These are phyloP conservation scores for Pituophis catenifer DNA, from an alignment of 2,113 vertebrate species.

Conservation along the genomic window DNA sequence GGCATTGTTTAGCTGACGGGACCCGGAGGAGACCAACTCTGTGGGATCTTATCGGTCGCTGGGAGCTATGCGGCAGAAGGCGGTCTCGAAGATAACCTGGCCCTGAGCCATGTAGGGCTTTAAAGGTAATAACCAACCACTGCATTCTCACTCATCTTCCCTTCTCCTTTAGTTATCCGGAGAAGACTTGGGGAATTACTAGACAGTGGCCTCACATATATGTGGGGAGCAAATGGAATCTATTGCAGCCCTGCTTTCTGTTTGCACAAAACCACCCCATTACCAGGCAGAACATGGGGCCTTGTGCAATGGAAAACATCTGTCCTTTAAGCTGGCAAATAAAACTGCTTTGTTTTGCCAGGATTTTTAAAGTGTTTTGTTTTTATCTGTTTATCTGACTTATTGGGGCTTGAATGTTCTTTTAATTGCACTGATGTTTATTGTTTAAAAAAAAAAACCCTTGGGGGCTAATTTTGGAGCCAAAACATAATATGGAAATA, in stretches of 20 bases:
- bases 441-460: neutral
- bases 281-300: neutral
- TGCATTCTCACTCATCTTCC: neutral
- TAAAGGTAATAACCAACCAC: too few species aligned
- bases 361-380: neutral
- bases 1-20: too few species aligned
- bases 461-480: neutral
- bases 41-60: too few species aligned
- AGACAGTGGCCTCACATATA: neutral
- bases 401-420: neutral
- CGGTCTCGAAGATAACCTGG: too few species aligned
- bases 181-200: neutral
- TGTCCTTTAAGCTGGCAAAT: neutral
- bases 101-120: too few species aligned
- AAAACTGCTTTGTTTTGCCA: neutral
- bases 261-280: neutral
- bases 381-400: neutral
- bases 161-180: neutral
- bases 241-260: neutral
- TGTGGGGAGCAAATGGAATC: neutral
- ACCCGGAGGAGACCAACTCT: too few species aligned
- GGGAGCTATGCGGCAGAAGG: too few species aligned
- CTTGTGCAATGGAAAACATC: neutral
- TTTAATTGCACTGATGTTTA: conserved; percentile 1
- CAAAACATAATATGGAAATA: neutral